Conservation (phyloP, 2,113 vertebrate genomes). For the Orycteropus afer region DNA sequence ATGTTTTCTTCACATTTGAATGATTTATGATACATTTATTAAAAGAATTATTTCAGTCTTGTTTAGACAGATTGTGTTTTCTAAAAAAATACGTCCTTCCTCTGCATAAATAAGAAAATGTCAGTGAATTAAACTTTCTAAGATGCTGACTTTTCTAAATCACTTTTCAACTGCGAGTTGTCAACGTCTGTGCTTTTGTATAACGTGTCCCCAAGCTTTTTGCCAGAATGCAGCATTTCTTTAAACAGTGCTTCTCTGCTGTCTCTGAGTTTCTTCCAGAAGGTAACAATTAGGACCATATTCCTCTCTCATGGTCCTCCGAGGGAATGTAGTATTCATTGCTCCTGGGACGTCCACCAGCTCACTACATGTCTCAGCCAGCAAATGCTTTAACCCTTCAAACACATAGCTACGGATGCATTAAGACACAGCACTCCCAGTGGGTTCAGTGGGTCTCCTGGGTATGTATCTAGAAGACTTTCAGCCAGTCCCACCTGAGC, state of each 20-base stretch:
- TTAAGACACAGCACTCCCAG: neutral
- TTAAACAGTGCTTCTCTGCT: neutral
- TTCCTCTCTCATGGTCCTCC: neutral
- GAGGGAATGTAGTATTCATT: neutral
- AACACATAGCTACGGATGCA: neutral
- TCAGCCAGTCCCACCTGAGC: neutral
- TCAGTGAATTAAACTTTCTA: neutral
- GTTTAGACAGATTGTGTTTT: neutral
- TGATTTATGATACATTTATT: neutral
- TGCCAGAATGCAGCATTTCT: neutral
- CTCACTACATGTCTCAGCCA: neutral
- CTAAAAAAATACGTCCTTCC: neutral
- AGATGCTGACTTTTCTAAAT: neutral
- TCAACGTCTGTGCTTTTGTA: neutral
- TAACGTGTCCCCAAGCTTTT: neutral
- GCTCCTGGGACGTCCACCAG: neutral
- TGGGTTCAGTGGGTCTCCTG: neutral
- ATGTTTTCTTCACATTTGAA: constrained; percentile 6
- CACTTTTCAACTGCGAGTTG: neutral
- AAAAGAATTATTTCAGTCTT: constrained; percentile 25
- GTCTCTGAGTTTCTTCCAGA: neutral
- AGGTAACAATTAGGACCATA: neutral
- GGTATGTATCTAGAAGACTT: neutral
- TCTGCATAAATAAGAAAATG: neutral
- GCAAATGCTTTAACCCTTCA: neutral